Evolutionary conservation across 53 echinoderm and acorn worm species (phyloP).

Genomic region (Mesocentrotus franciscanus): DNA sequence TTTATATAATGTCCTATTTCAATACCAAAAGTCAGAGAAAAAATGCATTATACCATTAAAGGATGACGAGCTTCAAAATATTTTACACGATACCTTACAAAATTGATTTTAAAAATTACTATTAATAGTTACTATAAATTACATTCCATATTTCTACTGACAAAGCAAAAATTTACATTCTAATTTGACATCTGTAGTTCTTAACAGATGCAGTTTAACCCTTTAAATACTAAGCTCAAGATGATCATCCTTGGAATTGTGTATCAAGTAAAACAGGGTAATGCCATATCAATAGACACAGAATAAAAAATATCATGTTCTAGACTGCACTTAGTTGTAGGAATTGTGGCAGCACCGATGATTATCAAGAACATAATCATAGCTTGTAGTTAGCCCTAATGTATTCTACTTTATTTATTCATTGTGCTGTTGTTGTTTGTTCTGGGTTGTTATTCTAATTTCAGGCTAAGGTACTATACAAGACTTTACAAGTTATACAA

Average conservation of each 20-base stretch:
- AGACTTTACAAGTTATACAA: background rate
- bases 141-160: background rate
- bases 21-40: background rate
- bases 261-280: too few species aligned
- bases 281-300: too few species aligned
- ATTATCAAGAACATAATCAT: too few species aligned
- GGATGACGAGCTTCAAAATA: background rate
- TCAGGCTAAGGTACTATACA: background rate
- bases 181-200: background rate
- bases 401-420: background rate
- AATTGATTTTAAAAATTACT: background rate
- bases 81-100: background rate
- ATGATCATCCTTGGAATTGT: too few species aligned
- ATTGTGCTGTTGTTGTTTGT: background rate
- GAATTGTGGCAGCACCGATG: too few species aligned
- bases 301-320: too few species aligned
- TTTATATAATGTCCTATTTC: too few species aligned
- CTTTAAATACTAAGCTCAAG: too few species aligned
- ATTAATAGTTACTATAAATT: background rate
- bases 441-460: background rate
- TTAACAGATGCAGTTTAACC: background rate
- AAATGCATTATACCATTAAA: background rate
- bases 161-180: background rate
- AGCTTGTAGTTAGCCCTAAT: background rate
- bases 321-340: too few species aligned